These are phyloP conservation scores for Alca torda DNA, from an alignment of 2,797 vertebrate species.

Conservation along the genomic window DNA sequence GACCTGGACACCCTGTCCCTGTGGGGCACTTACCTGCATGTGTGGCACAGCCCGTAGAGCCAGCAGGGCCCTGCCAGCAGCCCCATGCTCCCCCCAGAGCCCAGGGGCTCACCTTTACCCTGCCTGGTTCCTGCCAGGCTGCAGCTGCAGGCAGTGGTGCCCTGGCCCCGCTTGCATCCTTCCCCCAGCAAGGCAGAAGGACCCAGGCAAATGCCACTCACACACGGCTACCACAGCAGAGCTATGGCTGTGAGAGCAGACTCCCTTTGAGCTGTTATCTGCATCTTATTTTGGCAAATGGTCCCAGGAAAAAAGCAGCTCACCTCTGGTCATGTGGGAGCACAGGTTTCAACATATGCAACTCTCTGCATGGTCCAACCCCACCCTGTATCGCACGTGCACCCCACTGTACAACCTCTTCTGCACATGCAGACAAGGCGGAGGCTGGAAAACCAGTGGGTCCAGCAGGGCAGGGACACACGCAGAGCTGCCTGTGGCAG, in stretches of 20 bases:
- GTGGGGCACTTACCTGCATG: background rate
- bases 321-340: accelerated
- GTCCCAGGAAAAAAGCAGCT: background rate
- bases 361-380: background rate
- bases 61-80: background rate
- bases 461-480: background rate
- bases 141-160: background rate
- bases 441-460: background rate
- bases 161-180: accelerated
- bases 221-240: background rate
- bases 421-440: accelerated
- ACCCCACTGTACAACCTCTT: background rate
- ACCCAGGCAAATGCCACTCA: accelerated
- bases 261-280: background rate
- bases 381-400: accelerated
- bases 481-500: background rate
- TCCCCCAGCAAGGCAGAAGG: background rate
- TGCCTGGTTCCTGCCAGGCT: conserved; percentile 40
- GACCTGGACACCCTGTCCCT: background rate
- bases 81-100: background rate
- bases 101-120: background rate
- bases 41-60: background rate
- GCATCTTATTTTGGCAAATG: background rate
- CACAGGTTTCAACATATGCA: background rate
- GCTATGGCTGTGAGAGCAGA: background rate